These are phyloP conservation scores for Chondrosia reniformis DNA, from an alignment of 37 sponge, comb jelly and placozoan genomes.

Conservation along the genomic window DNA sequence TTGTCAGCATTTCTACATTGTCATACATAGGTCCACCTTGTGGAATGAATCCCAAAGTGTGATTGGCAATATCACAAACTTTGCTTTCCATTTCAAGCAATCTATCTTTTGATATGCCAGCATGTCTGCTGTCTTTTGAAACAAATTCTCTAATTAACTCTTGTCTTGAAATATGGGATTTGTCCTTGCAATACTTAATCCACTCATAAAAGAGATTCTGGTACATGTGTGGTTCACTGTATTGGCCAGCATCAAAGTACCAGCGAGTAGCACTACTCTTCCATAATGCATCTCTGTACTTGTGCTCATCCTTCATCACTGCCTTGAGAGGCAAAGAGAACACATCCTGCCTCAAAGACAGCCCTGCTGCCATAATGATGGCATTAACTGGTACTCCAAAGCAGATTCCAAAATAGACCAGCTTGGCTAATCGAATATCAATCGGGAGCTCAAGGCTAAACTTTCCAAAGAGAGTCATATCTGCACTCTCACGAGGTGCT, in stretches of 20 bases:
- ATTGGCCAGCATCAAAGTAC: slow-evolving; percentile 35
- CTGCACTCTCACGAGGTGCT: slow-evolving; percentile 13
- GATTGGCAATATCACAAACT: slow-evolving; percentile 39
- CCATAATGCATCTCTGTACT: slow-evolving; percentile 18
- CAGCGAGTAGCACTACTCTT: slow-evolving; percentile 23
- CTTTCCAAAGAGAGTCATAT: slow-evolving; percentile 62
- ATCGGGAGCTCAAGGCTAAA: slow-evolving; percentile 59
- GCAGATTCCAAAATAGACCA: slow-evolving; percentile 44
- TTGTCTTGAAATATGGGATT: neutral
- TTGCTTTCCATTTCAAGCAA: slow-evolving; percentile 41
- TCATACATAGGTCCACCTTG: neutral
- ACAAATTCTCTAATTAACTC: neutral
- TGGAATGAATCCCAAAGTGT: slow-evolving; percentile 22
- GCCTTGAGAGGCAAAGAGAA: slow-evolving; percentile 37
- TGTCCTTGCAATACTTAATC: slow-evolving; percentile 2
- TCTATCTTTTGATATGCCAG: slow-evolving; percentile 34
- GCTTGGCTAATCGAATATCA: slow-evolving; percentile 43
- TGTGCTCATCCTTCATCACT: slow-evolving; percentile 6
- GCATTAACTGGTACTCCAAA: slow-evolving; percentile 60
- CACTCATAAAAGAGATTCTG: slow-evolving; percentile 53
- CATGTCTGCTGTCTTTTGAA: neutral
- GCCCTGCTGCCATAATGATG: slow-evolving; percentile 54
- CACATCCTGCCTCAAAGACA: slow-evolving; percentile 57
- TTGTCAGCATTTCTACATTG: slow-evolving; percentile 16
- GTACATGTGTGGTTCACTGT: slow-evolving; percentile 53